phyloP scores from a whole-genome alignment of 2,888 invertebrate genomes.

The Bembecia ichneumoniformis region DNA sequence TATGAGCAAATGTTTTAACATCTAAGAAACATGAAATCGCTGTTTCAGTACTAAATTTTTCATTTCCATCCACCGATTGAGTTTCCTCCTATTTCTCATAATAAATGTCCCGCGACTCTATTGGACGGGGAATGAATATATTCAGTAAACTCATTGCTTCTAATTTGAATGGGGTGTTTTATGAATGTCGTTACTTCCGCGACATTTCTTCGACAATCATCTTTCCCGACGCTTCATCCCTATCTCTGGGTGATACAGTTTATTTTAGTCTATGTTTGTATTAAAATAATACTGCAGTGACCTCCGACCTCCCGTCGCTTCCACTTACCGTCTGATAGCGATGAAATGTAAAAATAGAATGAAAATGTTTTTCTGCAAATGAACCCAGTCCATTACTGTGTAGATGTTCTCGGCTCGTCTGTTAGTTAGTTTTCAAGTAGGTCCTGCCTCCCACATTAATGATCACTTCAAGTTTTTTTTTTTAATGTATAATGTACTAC shows the following conservation, averaged over 20 bases:
- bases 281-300: slow-evolving; percentile 6
- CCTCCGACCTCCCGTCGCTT: slow-evolving; percentile 6
- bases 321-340: slow-evolving; percentile 7
- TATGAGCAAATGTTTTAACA: no score
- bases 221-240: not conserved
- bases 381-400: slow-evolving; percentile 1
- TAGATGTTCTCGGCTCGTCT: not conserved
- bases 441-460: no score
- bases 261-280: not conserved
- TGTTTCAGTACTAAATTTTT: not conserved
- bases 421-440: not conserved
- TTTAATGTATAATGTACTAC: no score
- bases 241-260: not conserved
- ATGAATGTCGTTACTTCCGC: slow-evolving; percentile 4
- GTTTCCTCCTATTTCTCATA: not conserved
- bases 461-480: no score
- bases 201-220: not conserved
- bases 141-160: slow-evolving; percentile 4
- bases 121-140: not conserved
- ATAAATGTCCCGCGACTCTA: slow-evolving; percentile 1
- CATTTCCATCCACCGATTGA: not conserved
- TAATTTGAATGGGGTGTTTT: slow-evolving; percentile 5
- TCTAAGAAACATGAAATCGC: no score
- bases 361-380: slow-evolving; percentile 6
- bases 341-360: slow-evolving; percentile 4